A percentile compares a stretch with the other conserved stretches of the same genome.
These are phyloP conservation scores for Enteromius treurensis DNA, from an alignment of 2,797 vertebrate genomes.

Conservation along the genomic window DNA sequence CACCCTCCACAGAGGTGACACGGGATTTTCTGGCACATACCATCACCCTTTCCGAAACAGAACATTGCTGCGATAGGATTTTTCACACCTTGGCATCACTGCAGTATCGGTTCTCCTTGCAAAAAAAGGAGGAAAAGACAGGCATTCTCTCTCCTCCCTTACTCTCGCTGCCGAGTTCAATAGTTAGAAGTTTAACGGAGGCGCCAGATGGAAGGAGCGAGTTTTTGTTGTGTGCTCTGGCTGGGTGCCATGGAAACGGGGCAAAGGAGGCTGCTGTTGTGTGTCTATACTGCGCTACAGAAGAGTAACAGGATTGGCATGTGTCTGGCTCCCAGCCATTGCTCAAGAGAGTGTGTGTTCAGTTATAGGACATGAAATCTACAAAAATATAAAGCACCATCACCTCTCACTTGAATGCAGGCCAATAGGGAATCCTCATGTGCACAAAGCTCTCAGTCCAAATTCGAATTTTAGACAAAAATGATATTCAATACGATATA, in stretches of 20 bases:
- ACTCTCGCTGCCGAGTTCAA: constrained; percentile 26
- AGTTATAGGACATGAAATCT: background rate
- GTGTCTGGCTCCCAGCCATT: constrained; percentile 38
- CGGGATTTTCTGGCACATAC: constrained; percentile 3
- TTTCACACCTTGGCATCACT: constrained; percentile 31
- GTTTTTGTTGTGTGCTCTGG: constrained; percentile 44
- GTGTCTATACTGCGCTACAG: constrained; percentile 33
- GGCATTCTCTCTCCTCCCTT: background rate
- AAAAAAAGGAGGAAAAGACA: constrained; percentile 11
- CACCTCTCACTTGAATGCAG: background rate
- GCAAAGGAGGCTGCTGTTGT: constrained; percentile 44
- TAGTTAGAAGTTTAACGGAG: constrained; percentile 47
- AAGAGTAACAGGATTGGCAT: constrained; percentile 49
- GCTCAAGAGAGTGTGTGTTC: constrained; percentile 11
- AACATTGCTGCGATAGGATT: constrained; percentile 3
- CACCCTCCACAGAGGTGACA: constrained; percentile 8
- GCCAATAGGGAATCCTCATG: background rate
- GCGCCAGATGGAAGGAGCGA: constrained; percentile 53
- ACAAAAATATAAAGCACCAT: constrained; percentile 3
- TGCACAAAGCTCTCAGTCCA: background rate
- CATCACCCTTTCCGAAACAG: background rate
- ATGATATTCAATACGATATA: background rate
- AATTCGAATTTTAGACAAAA: background rate
- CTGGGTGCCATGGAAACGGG: constrained; percentile 52
- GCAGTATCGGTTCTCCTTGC: background rate